Evolutionary conservation across 53 echinoderm and acorn worm genomes (phyloP).

Genomic region (Zoroaster sp.): DNA sequence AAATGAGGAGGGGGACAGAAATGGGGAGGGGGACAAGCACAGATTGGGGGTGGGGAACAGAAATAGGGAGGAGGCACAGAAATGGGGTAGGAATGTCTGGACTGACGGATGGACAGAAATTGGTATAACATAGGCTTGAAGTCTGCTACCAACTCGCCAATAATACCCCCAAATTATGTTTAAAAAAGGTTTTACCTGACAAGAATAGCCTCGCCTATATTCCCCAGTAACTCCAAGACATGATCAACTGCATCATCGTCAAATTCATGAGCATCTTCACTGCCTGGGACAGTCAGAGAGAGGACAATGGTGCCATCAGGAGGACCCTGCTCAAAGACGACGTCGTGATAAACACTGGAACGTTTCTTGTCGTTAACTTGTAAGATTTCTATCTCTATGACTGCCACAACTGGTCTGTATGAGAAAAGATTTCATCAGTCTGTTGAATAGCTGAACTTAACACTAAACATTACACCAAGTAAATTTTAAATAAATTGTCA

Average conservation of each 20-base stretch:
- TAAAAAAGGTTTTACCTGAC: slow-evolving; percentile 75
- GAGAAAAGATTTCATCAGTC: background rate
- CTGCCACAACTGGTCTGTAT: slow-evolving; percentile 83
- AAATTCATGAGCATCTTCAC: slow-evolving; percentile 62
- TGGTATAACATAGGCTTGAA: background rate
- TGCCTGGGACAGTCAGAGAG: slow-evolving; percentile 35
- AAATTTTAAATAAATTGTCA: background rate
- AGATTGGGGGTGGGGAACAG: no score
- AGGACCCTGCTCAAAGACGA: slow-evolving; percentile 92
- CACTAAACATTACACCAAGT: background rate
- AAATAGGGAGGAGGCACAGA: no score
- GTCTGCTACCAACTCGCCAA: background rate
- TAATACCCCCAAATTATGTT: no score
- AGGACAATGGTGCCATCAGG: slow-evolving; percentile 83
- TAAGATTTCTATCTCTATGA: slow-evolving; percentile 79
- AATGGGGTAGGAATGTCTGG: background rate
- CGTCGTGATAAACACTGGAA: slow-evolving; percentile 76
- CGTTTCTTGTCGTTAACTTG: slow-evolving; percentile 76
- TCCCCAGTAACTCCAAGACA: slow-evolving; percentile 56
- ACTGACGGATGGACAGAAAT: background rate
- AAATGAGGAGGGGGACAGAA: no score
- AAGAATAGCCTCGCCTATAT: slow-evolving; percentile 75
- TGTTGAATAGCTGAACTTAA: no score
- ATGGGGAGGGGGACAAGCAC: no score
- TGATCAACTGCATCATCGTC: slow-evolving; percentile 69